Conservation (phyloP, 2,797 vertebrate species). For the Platalea minor region DNA sequence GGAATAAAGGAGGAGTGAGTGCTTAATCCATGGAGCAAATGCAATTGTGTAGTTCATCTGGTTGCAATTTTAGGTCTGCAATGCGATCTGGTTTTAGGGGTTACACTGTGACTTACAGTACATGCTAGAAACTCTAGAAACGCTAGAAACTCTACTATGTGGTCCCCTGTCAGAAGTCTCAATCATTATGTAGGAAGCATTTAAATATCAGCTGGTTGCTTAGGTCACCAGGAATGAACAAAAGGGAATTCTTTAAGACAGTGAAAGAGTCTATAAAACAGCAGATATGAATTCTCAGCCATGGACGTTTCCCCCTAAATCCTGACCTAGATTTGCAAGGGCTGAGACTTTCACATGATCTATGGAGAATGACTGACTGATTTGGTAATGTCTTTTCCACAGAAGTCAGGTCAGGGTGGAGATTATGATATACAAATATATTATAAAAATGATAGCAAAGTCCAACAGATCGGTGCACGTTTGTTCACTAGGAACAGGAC, state of each 20-base stretch:
- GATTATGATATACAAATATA: not conserved
- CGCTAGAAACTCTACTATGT: not conserved
- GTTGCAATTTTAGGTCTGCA: not conserved
- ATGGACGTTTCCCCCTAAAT: not conserved
- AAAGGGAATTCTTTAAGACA: not conserved
- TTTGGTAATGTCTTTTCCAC: not conserved
- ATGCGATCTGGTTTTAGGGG: accelerated
- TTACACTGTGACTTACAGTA: not conserved
- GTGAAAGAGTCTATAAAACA: not conserved
- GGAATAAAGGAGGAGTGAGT: not conserved
- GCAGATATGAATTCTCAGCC: not conserved
- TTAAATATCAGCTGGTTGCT: not conserved
- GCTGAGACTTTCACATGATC: not conserved
- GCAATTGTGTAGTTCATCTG: not conserved
- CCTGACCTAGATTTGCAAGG: not conserved
- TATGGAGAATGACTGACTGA: not conserved
- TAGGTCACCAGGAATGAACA: not conserved
- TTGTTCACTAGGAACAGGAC: not conserved
- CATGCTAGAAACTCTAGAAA: not conserved
- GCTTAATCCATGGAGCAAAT: not conserved
- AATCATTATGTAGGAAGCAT: not conserved
- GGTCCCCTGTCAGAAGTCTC: not conserved
- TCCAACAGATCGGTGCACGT: not conserved
- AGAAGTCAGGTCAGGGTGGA: not conserved
- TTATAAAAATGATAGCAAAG: not conserved